These are phyloP conservation scores for Furcula furcula DNA, from an alignment of 2,888 invertebrate genomes.

Conservation along the genomic window DNA sequence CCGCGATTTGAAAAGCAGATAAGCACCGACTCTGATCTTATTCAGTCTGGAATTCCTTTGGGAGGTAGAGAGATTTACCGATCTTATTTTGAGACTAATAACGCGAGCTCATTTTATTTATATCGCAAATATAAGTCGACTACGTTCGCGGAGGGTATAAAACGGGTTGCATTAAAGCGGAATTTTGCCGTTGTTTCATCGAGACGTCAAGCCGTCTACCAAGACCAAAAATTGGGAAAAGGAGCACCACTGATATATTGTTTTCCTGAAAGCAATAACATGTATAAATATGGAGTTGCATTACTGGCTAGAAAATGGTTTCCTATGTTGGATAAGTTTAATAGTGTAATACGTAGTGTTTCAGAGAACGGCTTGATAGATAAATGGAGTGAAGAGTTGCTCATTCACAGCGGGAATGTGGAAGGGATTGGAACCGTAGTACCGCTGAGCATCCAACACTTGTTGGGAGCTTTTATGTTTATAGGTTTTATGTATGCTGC, in stretches of 20 bases:
- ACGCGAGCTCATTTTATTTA: constrained; percentile 72
- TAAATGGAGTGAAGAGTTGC: constrained; percentile 73
- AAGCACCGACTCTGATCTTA: constrained; percentile 66
- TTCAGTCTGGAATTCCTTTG: constrained; percentile 64
- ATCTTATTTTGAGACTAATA: constrained; percentile 75
- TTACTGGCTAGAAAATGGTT: constrained; percentile 71
- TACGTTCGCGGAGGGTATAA: constrained; percentile 65
- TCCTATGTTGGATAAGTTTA: constrained; percentile 67
- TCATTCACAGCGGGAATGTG: constrained; percentile 47
- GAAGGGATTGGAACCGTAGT: constrained; percentile 53
- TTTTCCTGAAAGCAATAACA: constrained; percentile 67
- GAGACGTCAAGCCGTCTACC: constrained; percentile 68
- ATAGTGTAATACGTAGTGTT: constrained; percentile 70
- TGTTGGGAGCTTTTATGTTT: constrained; percentile 73
- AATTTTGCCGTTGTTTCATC: constrained; percentile 73
- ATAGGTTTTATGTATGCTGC: constrained; percentile 65
- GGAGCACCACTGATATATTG: constrained; percentile 68
- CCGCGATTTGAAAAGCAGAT: constrained; percentile 78
- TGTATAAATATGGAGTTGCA: constrained; percentile 77
- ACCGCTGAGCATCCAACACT: constrained; percentile 63
- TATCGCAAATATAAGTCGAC: constrained; percentile 71
- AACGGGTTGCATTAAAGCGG: constrained; percentile 55
- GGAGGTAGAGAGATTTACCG: constrained; percentile 76
- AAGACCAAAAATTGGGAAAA: constrained; percentile 68
- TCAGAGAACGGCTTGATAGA: constrained; percentile 74